phyloP scores from a whole-genome alignment of 2,797 vertebrate genomes.

The Lemur catta region DNA sequence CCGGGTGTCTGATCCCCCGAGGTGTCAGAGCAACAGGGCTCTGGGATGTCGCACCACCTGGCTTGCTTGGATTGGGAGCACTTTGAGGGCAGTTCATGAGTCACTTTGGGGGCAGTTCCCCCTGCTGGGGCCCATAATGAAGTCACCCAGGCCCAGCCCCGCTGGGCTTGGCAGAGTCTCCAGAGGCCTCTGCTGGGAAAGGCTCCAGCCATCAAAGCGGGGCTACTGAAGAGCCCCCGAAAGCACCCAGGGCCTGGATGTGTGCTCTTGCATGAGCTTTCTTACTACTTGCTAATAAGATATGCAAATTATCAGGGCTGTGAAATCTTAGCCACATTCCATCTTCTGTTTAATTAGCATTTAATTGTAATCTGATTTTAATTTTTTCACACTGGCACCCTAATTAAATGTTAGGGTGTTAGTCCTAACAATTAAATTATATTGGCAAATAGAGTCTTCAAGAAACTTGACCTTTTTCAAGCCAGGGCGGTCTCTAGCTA shows the following conservation, averaged over 20 bases:
- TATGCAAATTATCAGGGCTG: slow-evolving; percentile 55
- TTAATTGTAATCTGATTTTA: slow-evolving; percentile 76
- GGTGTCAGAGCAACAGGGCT: background rate
- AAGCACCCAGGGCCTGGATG: background rate
- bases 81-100: background rate
- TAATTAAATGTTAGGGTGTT: slow-evolving; percentile 76
- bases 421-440: slow-evolving; percentile 66
- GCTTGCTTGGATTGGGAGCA: background rate
- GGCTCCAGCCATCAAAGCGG: background rate
- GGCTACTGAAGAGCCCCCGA: background rate
- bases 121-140: background rate
- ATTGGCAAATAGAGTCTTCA: slow-evolving; percentile 75
- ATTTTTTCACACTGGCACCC: slow-evolving; percentile 69
- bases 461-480: slow-evolving; percentile 79
- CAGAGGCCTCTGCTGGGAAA: background rate
- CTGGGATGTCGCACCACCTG: background rate
- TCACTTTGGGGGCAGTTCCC: background rate
- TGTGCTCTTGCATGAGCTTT: background rate
- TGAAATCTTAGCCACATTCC: slow-evolving; percentile 65
- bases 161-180: background rate
- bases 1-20: fast-evolving
- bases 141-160: background rate
- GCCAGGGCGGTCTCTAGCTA: slow-evolving; percentile 58
- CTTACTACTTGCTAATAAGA: slow-evolving; percentile 57
- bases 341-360: slow-evolving; percentile 80